Conservation (phyloP, 2,888 invertebrate species). For the Byasa hedistus region DNA sequence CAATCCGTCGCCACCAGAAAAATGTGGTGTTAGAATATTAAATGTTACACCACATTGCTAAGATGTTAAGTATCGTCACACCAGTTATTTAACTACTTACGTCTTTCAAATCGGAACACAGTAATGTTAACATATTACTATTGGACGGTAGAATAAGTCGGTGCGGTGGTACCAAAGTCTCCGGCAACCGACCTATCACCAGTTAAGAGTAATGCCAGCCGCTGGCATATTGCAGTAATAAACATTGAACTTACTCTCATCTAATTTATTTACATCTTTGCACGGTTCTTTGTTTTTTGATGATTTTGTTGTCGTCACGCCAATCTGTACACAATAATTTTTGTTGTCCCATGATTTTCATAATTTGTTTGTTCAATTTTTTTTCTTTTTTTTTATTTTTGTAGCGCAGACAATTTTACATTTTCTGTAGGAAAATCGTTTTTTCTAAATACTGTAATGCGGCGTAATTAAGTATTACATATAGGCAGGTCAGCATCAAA, state of each 20-base stretch:
- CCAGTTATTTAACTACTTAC: too few relatives aligned
- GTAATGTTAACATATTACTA: too few relatives aligned
- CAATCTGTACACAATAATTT: constrained; percentile 69
- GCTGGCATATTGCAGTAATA: too few relatives aligned
- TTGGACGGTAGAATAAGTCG: too few relatives aligned
- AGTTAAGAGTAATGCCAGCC: too few relatives aligned
- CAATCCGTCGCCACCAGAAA: too few relatives aligned
- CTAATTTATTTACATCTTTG: constrained; percentile 43
- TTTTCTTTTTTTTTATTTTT: constrained; percentile 11
- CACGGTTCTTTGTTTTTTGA: constrained; percentile 45
- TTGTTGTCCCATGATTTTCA: constrained; percentile 42
- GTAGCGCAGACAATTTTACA: constrained; percentile 27
- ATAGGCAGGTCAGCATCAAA: not conserved
- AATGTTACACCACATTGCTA: too few relatives aligned
- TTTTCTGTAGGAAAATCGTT: constrained; percentile 27
- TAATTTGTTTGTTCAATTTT: constrained; percentile 22
- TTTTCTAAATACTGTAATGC: constrained; percentile 3
- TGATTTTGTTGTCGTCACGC: constrained; percentile 45
- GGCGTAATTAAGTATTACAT: not conserved
- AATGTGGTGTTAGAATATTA: too few relatives aligned
- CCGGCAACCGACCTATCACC: too few relatives aligned
- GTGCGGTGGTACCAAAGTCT: too few relatives aligned
- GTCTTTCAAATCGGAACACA: too few relatives aligned
- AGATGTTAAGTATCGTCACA: too few relatives aligned
- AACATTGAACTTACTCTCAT: constrained; percentile 44